Conservation (phyloP, 2,888 invertebrate species). For the Caenorhabditis macrosperma region DNA sequence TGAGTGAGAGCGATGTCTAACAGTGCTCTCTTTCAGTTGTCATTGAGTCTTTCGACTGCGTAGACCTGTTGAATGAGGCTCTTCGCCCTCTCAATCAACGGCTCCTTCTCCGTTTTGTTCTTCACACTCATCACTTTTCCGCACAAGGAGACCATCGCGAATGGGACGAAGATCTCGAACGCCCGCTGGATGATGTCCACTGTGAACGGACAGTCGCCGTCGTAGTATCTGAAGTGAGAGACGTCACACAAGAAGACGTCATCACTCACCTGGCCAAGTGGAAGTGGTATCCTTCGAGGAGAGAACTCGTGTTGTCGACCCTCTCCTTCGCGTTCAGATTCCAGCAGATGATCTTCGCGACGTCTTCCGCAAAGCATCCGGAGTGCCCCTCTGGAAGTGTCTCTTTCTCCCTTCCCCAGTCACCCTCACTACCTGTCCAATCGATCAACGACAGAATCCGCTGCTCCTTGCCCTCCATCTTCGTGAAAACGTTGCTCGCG, state of each 20-base stretch:
- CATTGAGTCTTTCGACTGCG: conserved; percentile 58
- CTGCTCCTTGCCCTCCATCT: conserved; percentile 62
- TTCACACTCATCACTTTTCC: conserved; percentile 65
- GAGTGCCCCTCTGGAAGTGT: conserved; percentile 73
- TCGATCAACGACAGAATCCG: conserved; percentile 70
- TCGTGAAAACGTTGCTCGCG: conserved; percentile 71
- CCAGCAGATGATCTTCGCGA: conserved; percentile 79
- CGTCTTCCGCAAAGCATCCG: conserved; percentile 78
- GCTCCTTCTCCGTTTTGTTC: conserved; percentile 62
- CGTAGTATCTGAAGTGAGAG: conserved; percentile 45
- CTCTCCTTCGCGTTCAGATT: conserved; percentile 67
- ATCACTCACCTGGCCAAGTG: conserved; percentile 50
- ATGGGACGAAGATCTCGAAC: conserved; percentile 64
- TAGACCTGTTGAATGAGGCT: conserved; percentile 65
- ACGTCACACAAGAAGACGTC: neutral
- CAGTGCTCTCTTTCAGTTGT: neutral
- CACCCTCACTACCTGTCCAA: conserved; percentile 71
- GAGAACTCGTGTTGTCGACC: conserved; percentile 60
- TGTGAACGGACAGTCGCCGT: conserved; percentile 59
- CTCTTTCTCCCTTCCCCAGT: neutral
- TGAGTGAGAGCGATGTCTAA: neutral
- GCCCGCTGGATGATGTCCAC: conserved; percentile 62
- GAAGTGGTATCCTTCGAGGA: conserved; percentile 65
- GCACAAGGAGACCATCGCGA: conserved; percentile 67
- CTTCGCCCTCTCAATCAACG: conserved; percentile 66